Conservation (phyloP, 2,888 invertebrate species). For the Aphidius colemani region DNA sequence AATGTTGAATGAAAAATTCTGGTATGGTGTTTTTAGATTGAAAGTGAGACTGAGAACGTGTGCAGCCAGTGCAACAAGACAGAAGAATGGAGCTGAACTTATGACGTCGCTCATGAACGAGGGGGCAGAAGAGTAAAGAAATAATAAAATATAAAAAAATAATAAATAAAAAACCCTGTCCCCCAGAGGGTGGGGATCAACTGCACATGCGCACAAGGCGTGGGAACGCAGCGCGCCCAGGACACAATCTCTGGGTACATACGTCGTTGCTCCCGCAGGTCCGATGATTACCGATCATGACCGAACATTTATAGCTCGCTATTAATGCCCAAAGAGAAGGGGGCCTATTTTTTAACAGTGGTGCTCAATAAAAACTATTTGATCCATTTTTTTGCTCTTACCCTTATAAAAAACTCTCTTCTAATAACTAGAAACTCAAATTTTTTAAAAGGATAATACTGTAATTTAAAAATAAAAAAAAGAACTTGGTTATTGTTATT, state of each 20-base stretch:
- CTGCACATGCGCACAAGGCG: constrained; percentile 54
- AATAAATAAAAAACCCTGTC: constrained; percentile 24
- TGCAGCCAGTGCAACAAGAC: constrained; percentile 33
- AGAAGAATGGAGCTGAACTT: constrained; percentile 26
- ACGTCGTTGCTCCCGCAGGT: constrained; percentile 23
- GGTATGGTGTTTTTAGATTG: constrained; percentile 10
- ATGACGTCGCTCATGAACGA: constrained; percentile 23
- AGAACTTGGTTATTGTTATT: no score
- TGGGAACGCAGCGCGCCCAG: constrained; percentile 55
- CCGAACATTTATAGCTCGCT: constrained; percentile 41
- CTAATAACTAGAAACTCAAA: no score
- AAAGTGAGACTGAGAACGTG: constrained; percentile 40
- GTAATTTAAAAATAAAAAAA: no score
- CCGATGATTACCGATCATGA: constrained; percentile 46
- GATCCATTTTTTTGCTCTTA: neutral
- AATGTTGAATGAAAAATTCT: constrained; percentile 14
- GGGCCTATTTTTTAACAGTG: constrained; percentile 38
- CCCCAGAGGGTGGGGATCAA: constrained; percentile 29
- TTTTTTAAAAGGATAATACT: no score
- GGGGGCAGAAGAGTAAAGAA: constrained; percentile 29
- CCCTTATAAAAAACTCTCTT: no score
- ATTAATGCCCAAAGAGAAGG: constrained; percentile 39
- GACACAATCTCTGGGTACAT: constrained; percentile 40
- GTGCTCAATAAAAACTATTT: constrained; percentile 44
- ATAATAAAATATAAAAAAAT: neutral